Percentiles rank a stretch among this genome's conserved stretches.
These are phyloP conservation scores for Thalassaphorura encarpata DNA, from an alignment of 1,140 invertebrate species.

Conservation along the genomic window DNA sequence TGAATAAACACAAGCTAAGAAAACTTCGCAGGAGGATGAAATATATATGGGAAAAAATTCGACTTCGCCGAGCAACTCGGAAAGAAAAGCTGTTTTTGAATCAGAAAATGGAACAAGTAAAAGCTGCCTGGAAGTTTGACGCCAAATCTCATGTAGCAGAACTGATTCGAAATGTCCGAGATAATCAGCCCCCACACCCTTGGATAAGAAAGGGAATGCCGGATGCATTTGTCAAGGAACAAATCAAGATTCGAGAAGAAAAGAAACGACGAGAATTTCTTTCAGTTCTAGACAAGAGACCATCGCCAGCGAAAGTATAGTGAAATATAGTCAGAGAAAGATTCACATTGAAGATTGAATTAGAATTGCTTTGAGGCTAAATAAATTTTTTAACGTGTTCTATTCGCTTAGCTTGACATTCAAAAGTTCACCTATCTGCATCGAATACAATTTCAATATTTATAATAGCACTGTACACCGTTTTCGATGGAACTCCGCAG, in stretches of 20 bases:
- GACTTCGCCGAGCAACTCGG: conserved; percentile 52
- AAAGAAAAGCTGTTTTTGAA: conserved; percentile 69
- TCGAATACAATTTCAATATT: no score
- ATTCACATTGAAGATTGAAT: no score
- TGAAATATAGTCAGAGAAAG: no score
- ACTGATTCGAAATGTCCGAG: conserved; percentile 50
- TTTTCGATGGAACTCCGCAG: no score
- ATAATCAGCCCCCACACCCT: conserved; percentile 48
- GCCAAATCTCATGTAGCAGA: conserved; percentile 57
- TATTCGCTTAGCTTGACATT: no score
- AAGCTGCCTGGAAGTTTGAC: conserved; percentile 61
- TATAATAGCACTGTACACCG: no score
- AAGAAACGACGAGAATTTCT: not conserved
- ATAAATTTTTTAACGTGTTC: no score
- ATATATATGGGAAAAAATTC: conserved; percentile 55
- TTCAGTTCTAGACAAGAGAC: not conserved
- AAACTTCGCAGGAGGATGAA: conserved; percentile 69
- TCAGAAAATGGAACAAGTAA: conserved; percentile 53
- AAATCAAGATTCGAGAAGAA: conserved; percentile 31
- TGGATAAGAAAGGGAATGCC: conserved; percentile 55
- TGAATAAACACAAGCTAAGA: conserved; percentile 72
- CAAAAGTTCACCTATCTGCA: no score
- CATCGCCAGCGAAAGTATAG: no score
- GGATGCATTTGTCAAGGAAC: conserved; percentile 48
- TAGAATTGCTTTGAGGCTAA: no score